These are phyloP conservation scores for Tretioscincus oriximinensis DNA, from an alignment of 2,113 vertebrate species.

Conservation along the genomic window DNA sequence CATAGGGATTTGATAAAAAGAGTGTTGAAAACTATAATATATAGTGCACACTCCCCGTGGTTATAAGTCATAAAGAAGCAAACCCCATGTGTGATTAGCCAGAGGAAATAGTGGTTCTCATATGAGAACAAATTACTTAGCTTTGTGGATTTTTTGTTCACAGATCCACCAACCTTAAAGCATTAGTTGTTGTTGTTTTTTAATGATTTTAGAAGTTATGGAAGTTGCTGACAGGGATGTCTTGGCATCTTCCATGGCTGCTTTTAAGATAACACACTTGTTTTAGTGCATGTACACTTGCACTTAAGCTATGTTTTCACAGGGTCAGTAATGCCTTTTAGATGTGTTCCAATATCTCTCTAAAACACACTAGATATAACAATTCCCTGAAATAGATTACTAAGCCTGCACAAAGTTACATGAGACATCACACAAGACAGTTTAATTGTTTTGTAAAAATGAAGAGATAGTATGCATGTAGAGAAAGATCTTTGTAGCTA, in stretches of 20 bases:
- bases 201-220: neutral
- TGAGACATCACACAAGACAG: neutral
- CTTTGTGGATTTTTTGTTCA: neutral
- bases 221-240: neutral
- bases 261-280: neutral
- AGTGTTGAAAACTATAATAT: conserved; percentile 29
- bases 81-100: neutral
- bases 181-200: neutral
- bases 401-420: too few species aligned
- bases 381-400: too few species aligned
- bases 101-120: neutral
- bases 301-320: too few species aligned
- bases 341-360: neutral
- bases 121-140: neutral
- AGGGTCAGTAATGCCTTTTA: neutral
- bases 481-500: conserved; percentile 14
- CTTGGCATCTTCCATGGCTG: rapidly evolving
- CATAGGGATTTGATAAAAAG: neutral
- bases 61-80: conserved; percentile 14
- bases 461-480: conserved; percentile 27
- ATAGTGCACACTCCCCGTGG: conserved; percentile 2
- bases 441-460: conserved; percentile 32
- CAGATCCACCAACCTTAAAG: neutral
- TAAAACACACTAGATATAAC: too few species aligned
- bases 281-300: too few species aligned